Conservation (phyloP, 1,140 invertebrate species). For the Heliconius eleuchia region DNA sequence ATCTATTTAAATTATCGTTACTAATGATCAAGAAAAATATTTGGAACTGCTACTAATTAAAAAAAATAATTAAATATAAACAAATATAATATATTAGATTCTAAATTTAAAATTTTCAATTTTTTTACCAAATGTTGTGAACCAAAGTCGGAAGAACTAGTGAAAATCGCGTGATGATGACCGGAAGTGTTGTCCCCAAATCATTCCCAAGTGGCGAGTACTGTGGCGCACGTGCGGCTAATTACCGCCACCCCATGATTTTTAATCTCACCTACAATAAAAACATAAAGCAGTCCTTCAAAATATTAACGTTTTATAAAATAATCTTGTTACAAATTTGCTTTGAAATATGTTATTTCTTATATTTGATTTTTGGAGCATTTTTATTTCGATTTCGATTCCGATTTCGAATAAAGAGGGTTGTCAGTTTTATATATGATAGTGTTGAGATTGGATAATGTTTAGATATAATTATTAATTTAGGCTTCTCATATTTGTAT, state of each 20-base stretch:
- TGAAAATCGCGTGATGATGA: constrained; percentile 58
- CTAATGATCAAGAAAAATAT: no score
- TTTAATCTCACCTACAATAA: constrained; percentile 46
- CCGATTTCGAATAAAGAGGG: no score
- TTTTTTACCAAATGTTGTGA: constrained; percentile 37
- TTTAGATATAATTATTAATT: no score
- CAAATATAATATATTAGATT: no score
- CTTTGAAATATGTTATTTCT: neutral
- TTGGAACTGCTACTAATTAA: no score
- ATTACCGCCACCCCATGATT: constrained; percentile 53
- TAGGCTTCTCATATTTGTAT: no score
- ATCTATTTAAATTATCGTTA: neutral
- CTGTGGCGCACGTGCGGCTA: constrained; percentile 57
- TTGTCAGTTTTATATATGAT: no score
- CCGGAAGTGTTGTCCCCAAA: constrained; percentile 64
- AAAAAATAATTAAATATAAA: neutral
- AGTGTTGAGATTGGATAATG: no score
- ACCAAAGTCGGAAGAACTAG: constrained; percentile 40
- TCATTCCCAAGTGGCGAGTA: constrained; percentile 49
- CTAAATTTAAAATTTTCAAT: constrained; percentile 4
- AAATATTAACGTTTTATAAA: neutral
- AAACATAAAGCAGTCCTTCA: constrained; percentile 19
- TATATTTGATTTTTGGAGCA: neutral
- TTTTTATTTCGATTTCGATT: no score
- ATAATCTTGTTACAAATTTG: neutral